Evolutionary conservation across 2,888 invertebrate genomes (phyloP), one percentile per base, ranked within the genome.

Genomic region (Polia nebulosa): DNA sequence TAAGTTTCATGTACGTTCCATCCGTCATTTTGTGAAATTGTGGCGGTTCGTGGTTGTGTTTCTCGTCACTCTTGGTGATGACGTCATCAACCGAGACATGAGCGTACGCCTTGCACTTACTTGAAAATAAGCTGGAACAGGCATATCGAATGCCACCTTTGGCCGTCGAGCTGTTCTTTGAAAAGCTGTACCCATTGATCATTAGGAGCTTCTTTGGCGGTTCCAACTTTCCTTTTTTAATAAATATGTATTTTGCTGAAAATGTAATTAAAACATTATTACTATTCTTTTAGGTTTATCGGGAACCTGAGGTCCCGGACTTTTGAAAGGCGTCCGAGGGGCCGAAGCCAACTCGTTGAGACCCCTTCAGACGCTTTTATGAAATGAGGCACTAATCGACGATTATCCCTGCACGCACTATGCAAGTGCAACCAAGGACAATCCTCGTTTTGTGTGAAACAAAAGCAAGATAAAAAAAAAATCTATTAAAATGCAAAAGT

Each of bases 101-200:
- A 0, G 72, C 72, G 34, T 27, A 75, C 0, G 83, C 83, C 49
- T 72, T 80, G 41, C 83, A 84, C 0, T 51, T 27, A n/a, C n/a
- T n/a, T 20, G 57, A 70, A 11, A 67, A 52, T 0, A 61, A 20
- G 4, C 68, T 81, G 8, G 90, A 90, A 63, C 91, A 91, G 1
- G 77, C 80, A 72, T 85, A 91, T 1, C 89, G 76, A 7, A 44
- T 65, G 0, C 87, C 85, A 0, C 85, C 86, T 1, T 60, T 64
- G 1, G 76, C 17, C 11, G 82, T 41, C 9, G 32, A 27, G 11
- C 84, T 81, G 27, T 82, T 85, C 44, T 72, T 88, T 59, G 76
- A 86, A 59, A 81, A 89, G 0, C 87, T 85, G 55, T 85, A 89
- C 0, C 80, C 81, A 11, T 86, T 47, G 15, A 83, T 73, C 25